phyloP scores from a whole-genome alignment of 2,797 vertebrate species.

The Malurus splendens region DNA sequence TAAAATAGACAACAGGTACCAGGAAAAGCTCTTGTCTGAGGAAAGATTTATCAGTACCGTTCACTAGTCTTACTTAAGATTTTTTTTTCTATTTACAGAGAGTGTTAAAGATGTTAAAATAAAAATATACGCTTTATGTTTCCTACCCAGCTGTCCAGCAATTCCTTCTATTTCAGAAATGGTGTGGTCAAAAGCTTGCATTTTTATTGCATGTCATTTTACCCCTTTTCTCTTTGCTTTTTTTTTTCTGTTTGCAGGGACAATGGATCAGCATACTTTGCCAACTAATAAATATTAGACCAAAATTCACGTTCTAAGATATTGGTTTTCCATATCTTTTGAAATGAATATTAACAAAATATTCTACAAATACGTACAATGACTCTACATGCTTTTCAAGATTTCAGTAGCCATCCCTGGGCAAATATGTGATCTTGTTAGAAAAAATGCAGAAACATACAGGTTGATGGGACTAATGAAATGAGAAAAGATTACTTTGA shows the following conservation, averaged over 20 bases:
- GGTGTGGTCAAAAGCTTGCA: not conserved
- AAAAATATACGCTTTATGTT: not conserved
- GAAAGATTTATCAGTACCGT: not conserved
- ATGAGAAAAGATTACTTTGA: not conserved
- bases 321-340: not conserved
- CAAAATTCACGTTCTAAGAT: not conserved
- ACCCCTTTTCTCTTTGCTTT: not conserved
- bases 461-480: not conserved
- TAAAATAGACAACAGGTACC: not conserved
- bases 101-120: not conserved
- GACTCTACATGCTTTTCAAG: not conserved
- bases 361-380: not conserved
- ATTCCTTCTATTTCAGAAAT: not conserved
- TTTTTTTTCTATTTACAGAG: not conserved
- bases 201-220: not conserved
- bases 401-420: not conserved
- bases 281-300: not conserved
- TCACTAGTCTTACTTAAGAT: not conserved
- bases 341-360: not conserved
- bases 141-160: not conserved
- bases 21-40: not conserved
- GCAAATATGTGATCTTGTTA: rapidly evolving
- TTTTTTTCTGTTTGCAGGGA: not conserved
- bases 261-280: not conserved
- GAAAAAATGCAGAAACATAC: not conserved